Percentiles rank a stretch among this genome's conserved stretches.
phyloP scores from a whole-genome alignment of 1,140 invertebrate genomes.

The roundworm (Caenorhabditis elegans) region DNA sequence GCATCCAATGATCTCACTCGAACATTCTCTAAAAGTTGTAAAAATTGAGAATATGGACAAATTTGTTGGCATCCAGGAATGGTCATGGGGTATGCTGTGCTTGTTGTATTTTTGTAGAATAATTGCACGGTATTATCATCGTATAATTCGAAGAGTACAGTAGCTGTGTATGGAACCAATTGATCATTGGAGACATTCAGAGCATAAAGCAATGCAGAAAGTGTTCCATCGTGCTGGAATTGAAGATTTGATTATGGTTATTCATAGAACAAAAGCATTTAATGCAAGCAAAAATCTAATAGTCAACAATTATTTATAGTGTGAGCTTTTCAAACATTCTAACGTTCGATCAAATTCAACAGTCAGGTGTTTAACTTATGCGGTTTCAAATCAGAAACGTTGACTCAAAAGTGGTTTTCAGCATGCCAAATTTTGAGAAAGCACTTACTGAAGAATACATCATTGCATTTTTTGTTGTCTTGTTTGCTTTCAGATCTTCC shows the following conservation, averaged over 20 bases:
- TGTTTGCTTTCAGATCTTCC: not conserved
- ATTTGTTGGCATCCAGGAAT: slow-evolving; percentile 10
- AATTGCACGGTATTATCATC: slow-evolving; percentile 9
- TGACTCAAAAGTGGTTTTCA: too few relatives aligned
- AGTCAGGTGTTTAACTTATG: too few relatives aligned
- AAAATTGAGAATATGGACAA: not conserved
- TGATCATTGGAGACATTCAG: slow-evolving; percentile 9
- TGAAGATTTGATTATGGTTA: not conserved
- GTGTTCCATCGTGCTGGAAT: slow-evolving; percentile 25
- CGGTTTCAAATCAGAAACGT: too few relatives aligned
- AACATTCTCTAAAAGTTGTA: not conserved
- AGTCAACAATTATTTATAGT: too few relatives aligned
- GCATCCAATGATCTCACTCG: not conserved
- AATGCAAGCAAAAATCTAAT: too few relatives aligned
- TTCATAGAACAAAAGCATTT: too few relatives aligned
- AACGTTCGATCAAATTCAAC: too few relatives aligned
- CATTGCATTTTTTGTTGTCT: not conserved
- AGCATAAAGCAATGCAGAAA: not conserved
- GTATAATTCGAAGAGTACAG: slow-evolving; percentile 1
- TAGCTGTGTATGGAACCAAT: slow-evolving; percentile 9
- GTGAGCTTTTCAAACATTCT: too few relatives aligned
- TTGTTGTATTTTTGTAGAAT: slow-evolving; percentile 21
- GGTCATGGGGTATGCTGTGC: not conserved
- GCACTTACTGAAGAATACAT: not conserved
- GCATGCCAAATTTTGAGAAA: not conserved